Percentiles rank a stretch among this genome's conserved stretches.
These are phyloP conservation scores for Rhyzopertha dominica DNA, from an alignment of 1,140 invertebrate genomes.

Conservation along the genomic window DNA sequence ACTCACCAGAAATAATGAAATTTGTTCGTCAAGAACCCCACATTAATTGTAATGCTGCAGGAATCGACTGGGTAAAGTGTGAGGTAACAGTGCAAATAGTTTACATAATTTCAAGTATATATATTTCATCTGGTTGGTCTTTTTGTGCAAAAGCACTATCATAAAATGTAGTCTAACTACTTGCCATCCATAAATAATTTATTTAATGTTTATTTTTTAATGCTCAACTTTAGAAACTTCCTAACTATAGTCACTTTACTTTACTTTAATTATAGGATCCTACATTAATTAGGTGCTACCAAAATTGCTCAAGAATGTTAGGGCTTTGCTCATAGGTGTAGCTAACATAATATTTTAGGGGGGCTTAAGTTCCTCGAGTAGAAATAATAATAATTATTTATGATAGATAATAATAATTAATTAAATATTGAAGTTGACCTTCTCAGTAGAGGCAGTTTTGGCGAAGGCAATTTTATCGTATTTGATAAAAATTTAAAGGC, in stretches of 20 bases:
- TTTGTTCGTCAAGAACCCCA: slow-evolving; percentile 57
- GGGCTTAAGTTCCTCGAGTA: no score
- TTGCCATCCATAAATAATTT: not conserved
- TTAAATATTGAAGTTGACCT: no score
- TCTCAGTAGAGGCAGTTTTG: no score
- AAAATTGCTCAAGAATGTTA: not conserved
- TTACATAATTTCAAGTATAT: not conserved
- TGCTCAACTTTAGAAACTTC: not conserved
- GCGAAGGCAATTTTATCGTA: no score
- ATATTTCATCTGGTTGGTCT: not conserved
- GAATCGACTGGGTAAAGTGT: slow-evolving; percentile 55
- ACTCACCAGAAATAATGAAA: slow-evolving; percentile 63
- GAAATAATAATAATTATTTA: no score
- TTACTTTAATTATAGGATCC: not conserved
- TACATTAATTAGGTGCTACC: not conserved
- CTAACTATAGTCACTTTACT: not conserved
- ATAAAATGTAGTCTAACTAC: not conserved
- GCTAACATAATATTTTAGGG: no score
- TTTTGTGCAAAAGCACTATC: not conserved
- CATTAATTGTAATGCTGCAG: slow-evolving; percentile 54
- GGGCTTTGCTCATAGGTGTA: not conserved
- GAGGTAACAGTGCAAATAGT: slow-evolving; percentile 41
- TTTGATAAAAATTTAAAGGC: no score
- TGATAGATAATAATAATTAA: no score
- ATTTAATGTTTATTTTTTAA: not conserved